Base-by-base conservation (phyloP, 2,888 invertebrate species). In the Scaptomyza flava region DNA sequence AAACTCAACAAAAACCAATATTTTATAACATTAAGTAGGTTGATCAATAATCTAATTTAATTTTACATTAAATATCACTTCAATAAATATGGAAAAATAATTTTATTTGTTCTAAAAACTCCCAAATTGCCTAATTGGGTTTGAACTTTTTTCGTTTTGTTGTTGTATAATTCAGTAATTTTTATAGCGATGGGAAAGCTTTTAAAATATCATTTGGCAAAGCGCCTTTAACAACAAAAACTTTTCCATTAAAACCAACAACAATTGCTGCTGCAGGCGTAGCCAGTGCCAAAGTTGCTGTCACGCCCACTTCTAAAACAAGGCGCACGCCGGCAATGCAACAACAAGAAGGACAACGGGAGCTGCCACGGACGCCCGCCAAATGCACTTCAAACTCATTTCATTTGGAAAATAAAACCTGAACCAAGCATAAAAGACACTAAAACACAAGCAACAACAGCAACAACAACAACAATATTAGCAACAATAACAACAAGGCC, bases 361-460 rank as follows among this genome's bases (percentile, higher is more conserved):
- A 52, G 62, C 69, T 65, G 67, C 72, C 65, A 58, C 46, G 71
- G 68, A 56, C 67, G 68, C 86, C 86, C 79, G 72, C 68, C 84
- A 82, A 89, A 88, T 84, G 88, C 84, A 85, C 84, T 85, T 85
- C 74, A 85, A 85, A 88, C 87, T 89, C 89, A 86, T 88, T 85
- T 85, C 84, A 85, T 89, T 88, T 75, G 89, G 89, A 89, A 84
- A 84, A 88, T 87, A 89, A 84, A 85, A 83, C 86, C 84, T 80
- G 88, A 79, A 79, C 54, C 66, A 46, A 63, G 65, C 67, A 81
- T 68, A 84, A 88, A 85, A 88, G 87, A 81, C 80, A 85, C 71
- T 58, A 62, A 68, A 66, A 65, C 63, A 65, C 56, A 50, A 54
- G 23, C 23, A 23, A 2, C 23, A 23, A 2, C 53, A 53, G 58